A percentile compares a stretch with the other conserved stretches of the same genome.
These are phyloP conservation scores for Drosophila dives DNA, from an alignment of 2,888 invertebrate genomes.

Conservation along the genomic window DNA sequence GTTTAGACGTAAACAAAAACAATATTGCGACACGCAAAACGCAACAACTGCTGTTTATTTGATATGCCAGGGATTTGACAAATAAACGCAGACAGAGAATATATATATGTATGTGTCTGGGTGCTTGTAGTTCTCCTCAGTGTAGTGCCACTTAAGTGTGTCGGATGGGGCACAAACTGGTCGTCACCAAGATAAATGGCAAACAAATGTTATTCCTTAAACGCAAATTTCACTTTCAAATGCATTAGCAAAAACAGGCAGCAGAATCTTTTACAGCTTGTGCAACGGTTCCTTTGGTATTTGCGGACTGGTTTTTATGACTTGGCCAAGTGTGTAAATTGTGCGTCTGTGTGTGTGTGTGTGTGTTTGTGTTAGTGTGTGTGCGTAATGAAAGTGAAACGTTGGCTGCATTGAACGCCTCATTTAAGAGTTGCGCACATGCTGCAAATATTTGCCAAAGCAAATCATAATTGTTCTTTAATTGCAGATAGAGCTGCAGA, in stretches of 20 bases:
- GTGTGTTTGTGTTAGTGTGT: constrained; percentile 14
- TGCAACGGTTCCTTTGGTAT: constrained; percentile 28
- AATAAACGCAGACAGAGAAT: constrained; percentile 45
- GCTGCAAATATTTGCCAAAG: constrained; percentile 58
- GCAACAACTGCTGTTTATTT: constrained; percentile 38
- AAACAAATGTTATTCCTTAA: constrained; percentile 51
- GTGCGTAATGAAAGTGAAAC: constrained; percentile 54
- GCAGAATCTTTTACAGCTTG: constrained; percentile 37
- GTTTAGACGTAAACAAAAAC: constrained; percentile 13
- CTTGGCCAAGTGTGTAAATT: constrained; percentile 51
- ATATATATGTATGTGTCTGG: constrained; percentile 2
- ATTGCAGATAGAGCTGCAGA: constrained; percentile 31
- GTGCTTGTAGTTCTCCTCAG: neutral
- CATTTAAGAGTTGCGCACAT: constrained; percentile 62
- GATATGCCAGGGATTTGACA: constrained; percentile 39
- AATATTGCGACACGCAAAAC: constrained; percentile 3
- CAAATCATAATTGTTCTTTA: constrained; percentile 65
- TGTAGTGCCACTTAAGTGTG: constrained; percentile 12
- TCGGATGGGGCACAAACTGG: neutral
- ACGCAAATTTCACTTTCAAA: constrained; percentile 61
- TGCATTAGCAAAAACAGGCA: constrained; percentile 22
- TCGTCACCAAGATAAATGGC: constrained; percentile 43
- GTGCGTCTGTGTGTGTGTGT: constrained; percentile 5
- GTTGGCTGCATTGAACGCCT: constrained; percentile 45
- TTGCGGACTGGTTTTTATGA: constrained; percentile 60